These are phyloP conservation scores for Globodera rostochiensis DNA, from an alignment of 1,140 invertebrate species.

Conservation along the genomic window DNA sequence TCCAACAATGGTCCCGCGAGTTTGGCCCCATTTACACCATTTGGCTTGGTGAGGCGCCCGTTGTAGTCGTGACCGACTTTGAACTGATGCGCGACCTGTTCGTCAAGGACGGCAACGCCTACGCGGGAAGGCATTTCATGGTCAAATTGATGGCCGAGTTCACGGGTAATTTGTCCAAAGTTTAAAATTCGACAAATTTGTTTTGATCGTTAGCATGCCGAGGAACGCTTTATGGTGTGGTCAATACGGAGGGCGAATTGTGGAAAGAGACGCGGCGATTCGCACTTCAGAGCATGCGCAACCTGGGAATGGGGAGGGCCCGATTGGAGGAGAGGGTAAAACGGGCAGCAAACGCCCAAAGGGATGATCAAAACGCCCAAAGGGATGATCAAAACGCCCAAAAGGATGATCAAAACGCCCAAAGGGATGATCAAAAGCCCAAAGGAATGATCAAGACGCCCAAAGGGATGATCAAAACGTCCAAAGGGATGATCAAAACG, in stretches of 20 bases:
- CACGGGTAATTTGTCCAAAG: neutral
- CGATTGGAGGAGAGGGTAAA: conserved; percentile 35
- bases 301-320: conserved; percentile 42
- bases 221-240: conserved; percentile 17
- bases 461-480: accelerated
- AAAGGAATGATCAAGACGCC: accelerated
- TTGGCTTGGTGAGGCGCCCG: conserved; percentile 34
- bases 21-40: conserved; percentile 34
- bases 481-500: too few species aligned
- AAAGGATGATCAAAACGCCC: too few species aligned
- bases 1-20: conserved; percentile 16
- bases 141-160: conserved; percentile 1
- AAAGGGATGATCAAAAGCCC: too few species aligned
- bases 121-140: conserved; percentile 6
- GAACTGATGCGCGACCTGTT: conserved; percentile 24
- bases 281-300: conserved; percentile 41
- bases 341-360: neutral
- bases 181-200: neutral
- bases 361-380: neutral
- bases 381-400: too few species aligned
- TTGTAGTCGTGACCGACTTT: conserved; percentile 30
- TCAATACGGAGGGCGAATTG: conserved; percentile 15
- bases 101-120: conserved; percentile 26
- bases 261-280: conserved; percentile 36
- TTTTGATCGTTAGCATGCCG: neutral